Evolutionary conservation across 2,888 invertebrate species (phyloP).

Genomic region (Nudaria mundana): DNA sequence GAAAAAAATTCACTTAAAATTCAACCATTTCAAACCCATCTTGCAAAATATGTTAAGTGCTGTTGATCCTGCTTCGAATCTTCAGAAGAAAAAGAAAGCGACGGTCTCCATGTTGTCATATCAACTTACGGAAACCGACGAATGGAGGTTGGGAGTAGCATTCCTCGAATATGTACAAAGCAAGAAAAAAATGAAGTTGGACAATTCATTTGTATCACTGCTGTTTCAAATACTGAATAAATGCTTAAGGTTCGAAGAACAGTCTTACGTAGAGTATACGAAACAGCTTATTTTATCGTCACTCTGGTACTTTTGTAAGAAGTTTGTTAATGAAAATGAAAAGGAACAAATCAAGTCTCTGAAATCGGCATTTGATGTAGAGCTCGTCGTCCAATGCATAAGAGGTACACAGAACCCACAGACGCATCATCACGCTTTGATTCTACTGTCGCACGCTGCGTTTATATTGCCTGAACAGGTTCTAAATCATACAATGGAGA

Average conservation of each 20-base stretch:
- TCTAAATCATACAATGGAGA: slow-evolving; percentile 95
- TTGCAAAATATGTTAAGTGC: slow-evolving; percentile 82
- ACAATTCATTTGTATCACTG: slow-evolving; percentile 84
- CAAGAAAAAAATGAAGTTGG: slow-evolving; percentile 88
- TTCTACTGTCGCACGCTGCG: slow-evolving; percentile 90
- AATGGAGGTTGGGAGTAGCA: slow-evolving; percentile 90
- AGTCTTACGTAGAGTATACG: slow-evolving; percentile 91
- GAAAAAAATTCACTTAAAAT: slow-evolving; percentile 84
- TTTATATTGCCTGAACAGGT: slow-evolving; percentile 90
- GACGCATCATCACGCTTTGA: slow-evolving; percentile 95
- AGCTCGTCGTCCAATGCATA: slow-evolving; percentile 92
- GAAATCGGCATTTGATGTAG: slow-evolving; percentile 84
- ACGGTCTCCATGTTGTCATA: slow-evolving; percentile 73
- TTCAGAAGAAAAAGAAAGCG: slow-evolving; percentile 65
- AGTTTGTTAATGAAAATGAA: slow-evolving; percentile 69
- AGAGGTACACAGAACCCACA: slow-evolving; percentile 96
- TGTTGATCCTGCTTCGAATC: slow-evolving; percentile 55
- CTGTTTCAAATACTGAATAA: slow-evolving; percentile 90
- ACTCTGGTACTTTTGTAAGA: slow-evolving; percentile 86
- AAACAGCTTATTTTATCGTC: slow-evolving; percentile 92
- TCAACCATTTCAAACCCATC: slow-evolving; percentile 80
- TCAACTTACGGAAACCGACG: slow-evolving; percentile 83
- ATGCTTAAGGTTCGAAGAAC: slow-evolving; percentile 90
- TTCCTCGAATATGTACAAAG: slow-evolving; percentile 92
- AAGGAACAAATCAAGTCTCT: slow-evolving; percentile 64